phyloP scores from a whole-genome alignment of 2,797 vertebrate genomes.

The Zenarchopterus dispar region DNA sequence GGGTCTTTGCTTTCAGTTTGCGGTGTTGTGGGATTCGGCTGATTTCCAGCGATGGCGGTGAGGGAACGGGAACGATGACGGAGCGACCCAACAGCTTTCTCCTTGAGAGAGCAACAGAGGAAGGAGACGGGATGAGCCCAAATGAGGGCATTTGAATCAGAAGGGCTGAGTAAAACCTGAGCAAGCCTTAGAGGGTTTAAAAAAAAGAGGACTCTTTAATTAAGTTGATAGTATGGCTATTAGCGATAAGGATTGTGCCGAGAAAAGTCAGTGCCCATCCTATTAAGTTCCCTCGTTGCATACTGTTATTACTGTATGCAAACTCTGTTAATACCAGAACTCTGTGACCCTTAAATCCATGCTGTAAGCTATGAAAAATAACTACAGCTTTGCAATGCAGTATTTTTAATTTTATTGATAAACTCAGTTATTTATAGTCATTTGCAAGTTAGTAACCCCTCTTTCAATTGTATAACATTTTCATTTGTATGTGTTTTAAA shows the following conservation, averaged over 20 bases:
- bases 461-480: too few species aligned
- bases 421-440: background rate
- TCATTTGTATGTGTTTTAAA: too few species aligned
- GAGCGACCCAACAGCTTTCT: constrained; percentile 64
- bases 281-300: constrained; percentile 39
- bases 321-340: constrained; percentile 26
- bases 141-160: constrained; percentile 17
- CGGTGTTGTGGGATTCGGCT: constrained; percentile 35
- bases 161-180: constrained; percentile 21
- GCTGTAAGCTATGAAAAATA: constrained; percentile 1
- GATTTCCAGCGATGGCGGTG: constrained; percentile 49
- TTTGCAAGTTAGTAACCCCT: background rate
- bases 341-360: constrained; percentile 25
- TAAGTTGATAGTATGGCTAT: constrained; percentile 70
- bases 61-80: constrained; percentile 35
- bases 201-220: constrained; percentile 66
- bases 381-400: constrained; percentile 5
- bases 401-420: background rate
- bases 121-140: constrained; percentile 25
- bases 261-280: constrained; percentile 40
- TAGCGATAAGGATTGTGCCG: constrained; percentile 67
- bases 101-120: constrained; percentile 19
- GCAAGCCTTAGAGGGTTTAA: constrained; percentile 50
- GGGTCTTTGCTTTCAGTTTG: constrained; percentile 14
- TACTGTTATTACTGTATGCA: constrained; percentile 65